phyloP scores from a whole-genome alignment of 2,888 invertebrate genomes.

The Cheilosia urbana region DNA sequence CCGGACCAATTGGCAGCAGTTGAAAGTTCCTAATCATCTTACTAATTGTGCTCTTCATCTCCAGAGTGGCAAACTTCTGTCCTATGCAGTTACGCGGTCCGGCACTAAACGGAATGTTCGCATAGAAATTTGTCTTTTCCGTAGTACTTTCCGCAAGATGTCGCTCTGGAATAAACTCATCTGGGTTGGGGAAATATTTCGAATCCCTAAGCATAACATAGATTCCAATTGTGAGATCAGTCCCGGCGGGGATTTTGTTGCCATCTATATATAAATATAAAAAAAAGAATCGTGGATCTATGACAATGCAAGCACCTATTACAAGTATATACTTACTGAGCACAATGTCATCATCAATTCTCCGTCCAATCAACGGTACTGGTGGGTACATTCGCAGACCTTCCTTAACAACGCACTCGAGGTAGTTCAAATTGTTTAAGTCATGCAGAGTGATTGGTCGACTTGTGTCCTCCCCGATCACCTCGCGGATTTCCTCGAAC shows the following conservation, averaged over 20 bases:
- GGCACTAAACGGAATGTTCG: slow-evolving; percentile 81
- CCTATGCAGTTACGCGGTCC: slow-evolving; percentile 83
- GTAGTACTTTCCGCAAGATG: slow-evolving; percentile 84
- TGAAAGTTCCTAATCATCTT: slow-evolving; percentile 80
- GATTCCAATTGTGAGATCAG: slow-evolving; percentile 78
- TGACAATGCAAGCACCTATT: background rate
- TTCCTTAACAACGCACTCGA: slow-evolving; percentile 89
- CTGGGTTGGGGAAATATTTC: slow-evolving; percentile 79
- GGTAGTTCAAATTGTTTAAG: slow-evolving; percentile 80
- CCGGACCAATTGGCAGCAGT: slow-evolving; percentile 79
- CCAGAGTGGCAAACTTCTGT: slow-evolving; percentile 82
- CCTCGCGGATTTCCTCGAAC: slow-evolving; percentile 79
- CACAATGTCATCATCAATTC: slow-evolving; percentile 84
- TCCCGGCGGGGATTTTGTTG: slow-evolving; percentile 79
- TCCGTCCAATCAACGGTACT: slow-evolving; percentile 86
- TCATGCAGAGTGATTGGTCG: slow-evolving; percentile 77
- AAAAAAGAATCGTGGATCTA: background rate
- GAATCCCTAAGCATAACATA: slow-evolving; percentile 80
- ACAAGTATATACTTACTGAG: slow-evolving; percentile 84
- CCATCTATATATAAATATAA: slow-evolving; percentile 78
- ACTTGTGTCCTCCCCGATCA: slow-evolving; percentile 78
- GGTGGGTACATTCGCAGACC: slow-evolving; percentile 87
- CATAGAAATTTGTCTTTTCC: slow-evolving; percentile 82
- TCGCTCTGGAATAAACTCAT: slow-evolving; percentile 81
- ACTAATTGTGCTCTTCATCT: slow-evolving; percentile 81